Percentiles rank a stretch among this genome's conserved stretches.
phyloP scores from a whole-genome alignment of 2,888 invertebrate species.

The Cyaniris semiargus region DNA sequence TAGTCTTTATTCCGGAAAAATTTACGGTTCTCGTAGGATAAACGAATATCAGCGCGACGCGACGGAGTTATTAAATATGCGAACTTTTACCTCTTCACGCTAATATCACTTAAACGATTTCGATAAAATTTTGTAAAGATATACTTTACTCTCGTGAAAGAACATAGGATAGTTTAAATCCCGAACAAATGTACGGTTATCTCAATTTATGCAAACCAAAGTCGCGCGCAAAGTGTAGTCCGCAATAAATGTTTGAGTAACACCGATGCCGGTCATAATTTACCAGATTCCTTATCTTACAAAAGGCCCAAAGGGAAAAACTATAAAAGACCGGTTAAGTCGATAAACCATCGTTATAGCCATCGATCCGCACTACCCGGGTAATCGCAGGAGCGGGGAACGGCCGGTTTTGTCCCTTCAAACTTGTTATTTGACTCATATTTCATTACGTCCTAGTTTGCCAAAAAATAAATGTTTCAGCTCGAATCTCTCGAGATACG shows the following conservation, averaged over 20 bases:
- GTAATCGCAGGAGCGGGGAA: constrained; percentile 44
- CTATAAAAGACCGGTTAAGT: constrained; percentile 35
- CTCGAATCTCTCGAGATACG: neutral
- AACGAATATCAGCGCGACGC: no score
- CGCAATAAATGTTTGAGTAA: constrained; percentile 1
- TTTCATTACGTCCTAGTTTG: constrained; percentile 7
- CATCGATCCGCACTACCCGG: constrained; percentile 46
- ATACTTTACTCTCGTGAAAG: no score
- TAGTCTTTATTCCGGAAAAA: no score
- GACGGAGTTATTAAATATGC: no score
- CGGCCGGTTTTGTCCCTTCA: neutral
- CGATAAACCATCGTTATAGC: constrained; percentile 43
- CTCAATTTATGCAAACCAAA: neutral
- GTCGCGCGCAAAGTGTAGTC: neutral
- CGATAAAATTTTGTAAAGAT: no score
- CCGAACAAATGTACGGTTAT: neutral
- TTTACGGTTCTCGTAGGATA: no score
- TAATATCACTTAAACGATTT: no score
- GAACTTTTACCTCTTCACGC: no score
- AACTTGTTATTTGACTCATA: constrained; percentile 16
- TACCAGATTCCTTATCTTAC: constrained; percentile 18
- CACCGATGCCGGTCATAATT: neutral
- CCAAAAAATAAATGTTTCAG: neutral
- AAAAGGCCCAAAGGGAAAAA: constrained; percentile 32
- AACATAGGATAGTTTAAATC: neutral